Conservation (phyloP, 2,113 vertebrate species). For the Nothocercus julius region DNA sequence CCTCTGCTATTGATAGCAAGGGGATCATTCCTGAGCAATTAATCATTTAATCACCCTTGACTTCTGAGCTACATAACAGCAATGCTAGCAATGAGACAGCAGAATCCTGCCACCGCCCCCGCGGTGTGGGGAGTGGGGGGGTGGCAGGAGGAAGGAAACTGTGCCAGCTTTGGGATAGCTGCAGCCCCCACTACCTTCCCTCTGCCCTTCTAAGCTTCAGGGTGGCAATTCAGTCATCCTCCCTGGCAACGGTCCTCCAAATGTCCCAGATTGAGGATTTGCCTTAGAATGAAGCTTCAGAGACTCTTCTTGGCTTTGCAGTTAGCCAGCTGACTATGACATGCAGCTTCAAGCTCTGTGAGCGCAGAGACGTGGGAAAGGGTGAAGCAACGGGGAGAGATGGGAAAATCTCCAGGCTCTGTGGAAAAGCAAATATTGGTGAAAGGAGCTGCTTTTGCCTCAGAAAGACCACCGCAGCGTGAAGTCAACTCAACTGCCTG, state of each 20-base stretch:
- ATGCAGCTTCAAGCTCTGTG: background rate
- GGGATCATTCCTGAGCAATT: background rate
- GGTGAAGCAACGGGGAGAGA: background rate
- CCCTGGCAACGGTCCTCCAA: rapidly evolving
- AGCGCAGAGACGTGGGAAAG: background rate
- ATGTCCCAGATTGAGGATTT: background rate
- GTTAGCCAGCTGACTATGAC: background rate
- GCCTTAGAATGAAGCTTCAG: background rate
- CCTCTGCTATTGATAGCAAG: background rate
- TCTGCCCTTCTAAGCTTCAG: background rate
- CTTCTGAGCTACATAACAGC: background rate
- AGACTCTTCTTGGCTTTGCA: background rate
- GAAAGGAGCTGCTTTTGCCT: background rate
- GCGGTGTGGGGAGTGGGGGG: no score
- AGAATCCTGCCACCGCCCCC: background rate
- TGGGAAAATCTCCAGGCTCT: background rate
- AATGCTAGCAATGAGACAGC: background rate
- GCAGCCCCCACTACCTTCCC: rapidly evolving
- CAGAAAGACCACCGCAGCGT: background rate
- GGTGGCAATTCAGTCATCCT: background rate
- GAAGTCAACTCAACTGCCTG: background rate
- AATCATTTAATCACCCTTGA: slow-evolving; percentile 24
- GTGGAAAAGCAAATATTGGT: background rate
- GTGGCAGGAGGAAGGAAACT: background rate
- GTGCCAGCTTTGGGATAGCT: background rate